A percentile compares a stretch with the other conserved stretches of the same genome.
Evolutionary conservation across 1,140 invertebrate genomes (phyloP).

Genomic region (Mycetomoellerius zeteki): DNA sequence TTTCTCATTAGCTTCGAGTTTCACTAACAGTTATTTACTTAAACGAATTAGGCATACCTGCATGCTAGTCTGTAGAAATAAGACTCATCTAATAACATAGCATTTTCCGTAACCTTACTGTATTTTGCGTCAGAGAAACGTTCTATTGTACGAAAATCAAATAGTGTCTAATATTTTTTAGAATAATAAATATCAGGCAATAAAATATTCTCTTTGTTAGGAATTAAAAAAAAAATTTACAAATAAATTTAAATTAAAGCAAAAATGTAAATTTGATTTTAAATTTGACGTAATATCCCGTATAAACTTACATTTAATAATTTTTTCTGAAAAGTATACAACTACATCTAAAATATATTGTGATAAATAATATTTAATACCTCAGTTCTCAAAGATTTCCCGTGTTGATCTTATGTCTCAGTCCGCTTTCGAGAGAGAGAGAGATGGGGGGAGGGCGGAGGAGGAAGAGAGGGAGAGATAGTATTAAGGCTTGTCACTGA

Average conservation of each 20-base stretch:
- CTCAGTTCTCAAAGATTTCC: neutral
- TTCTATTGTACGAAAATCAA: neutral
- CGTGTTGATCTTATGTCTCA: neutral
- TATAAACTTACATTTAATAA: neutral
- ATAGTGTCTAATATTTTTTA: neutral
- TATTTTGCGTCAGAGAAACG: neutral
- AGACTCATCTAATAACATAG: neutral
- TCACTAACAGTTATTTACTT: conserved; percentile 65
- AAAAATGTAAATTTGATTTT: conserved; percentile 3
- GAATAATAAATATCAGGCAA: neutral
- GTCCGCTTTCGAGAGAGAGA: too few relatives aligned
- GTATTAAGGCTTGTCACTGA: conserved; percentile 16
- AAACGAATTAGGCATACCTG: conserved; percentile 50
- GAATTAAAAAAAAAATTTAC: neutral
- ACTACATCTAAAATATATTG: neutral
- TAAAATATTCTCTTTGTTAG: neutral
- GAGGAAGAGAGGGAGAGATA: too few relatives aligned
- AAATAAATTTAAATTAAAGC: neutral
- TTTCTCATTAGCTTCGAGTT: conserved; percentile 68
- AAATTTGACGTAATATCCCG: neutral
- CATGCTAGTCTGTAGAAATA: conserved; percentile 13
- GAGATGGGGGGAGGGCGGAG: too few relatives aligned
- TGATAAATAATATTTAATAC: conserved; percentile 21
- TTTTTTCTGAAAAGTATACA: neutral
- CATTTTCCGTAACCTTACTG: conserved; percentile 27